Percentiles rank a stretch among this genome's conserved stretches.
phyloP scores from a whole-genome alignment of 2,797 vertebrate species.

The Diglossa cyanea region DNA sequence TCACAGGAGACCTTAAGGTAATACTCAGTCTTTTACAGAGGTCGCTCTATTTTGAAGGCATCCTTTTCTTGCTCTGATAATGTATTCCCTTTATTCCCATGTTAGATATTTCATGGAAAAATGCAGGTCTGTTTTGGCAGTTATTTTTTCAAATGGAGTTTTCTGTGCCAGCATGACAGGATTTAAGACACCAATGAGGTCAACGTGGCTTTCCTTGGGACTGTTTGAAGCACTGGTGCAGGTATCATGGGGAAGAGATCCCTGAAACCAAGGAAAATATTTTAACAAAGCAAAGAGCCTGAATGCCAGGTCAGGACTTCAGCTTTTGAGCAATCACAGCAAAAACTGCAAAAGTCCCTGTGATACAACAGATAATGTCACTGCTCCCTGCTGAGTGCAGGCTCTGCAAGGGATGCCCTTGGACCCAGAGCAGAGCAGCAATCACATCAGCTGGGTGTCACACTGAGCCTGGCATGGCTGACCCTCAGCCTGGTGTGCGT shows the following conservation, averaged over 20 bases:
- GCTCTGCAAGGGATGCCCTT: background rate
- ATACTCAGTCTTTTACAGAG: rapidly evolving
- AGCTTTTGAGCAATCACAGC: background rate
- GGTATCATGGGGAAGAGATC: background rate
- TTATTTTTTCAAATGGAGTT: background rate
- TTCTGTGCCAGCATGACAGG: background rate
- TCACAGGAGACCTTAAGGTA: background rate
- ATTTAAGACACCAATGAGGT: background rate
- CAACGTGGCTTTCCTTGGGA: background rate
- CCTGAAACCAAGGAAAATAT: background rate
- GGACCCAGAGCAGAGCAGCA: background rate
- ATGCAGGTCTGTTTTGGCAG: background rate
- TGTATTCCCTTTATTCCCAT: background rate
- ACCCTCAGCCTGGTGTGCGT: background rate
- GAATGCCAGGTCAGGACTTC: background rate
- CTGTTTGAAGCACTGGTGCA: background rate
- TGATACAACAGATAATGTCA: background rate
- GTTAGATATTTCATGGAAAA: background rate
- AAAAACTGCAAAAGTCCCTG: background rate
- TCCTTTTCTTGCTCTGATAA: background rate
- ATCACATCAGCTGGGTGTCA: rapidly evolving
- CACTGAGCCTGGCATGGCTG: background rate
- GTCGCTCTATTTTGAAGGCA: background rate
- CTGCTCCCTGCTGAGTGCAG: background rate
- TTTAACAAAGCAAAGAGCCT: background rate